phyloP scores from a whole-genome alignment of 2,113 vertebrate species.

The Hippocampus zosterae region DNA sequence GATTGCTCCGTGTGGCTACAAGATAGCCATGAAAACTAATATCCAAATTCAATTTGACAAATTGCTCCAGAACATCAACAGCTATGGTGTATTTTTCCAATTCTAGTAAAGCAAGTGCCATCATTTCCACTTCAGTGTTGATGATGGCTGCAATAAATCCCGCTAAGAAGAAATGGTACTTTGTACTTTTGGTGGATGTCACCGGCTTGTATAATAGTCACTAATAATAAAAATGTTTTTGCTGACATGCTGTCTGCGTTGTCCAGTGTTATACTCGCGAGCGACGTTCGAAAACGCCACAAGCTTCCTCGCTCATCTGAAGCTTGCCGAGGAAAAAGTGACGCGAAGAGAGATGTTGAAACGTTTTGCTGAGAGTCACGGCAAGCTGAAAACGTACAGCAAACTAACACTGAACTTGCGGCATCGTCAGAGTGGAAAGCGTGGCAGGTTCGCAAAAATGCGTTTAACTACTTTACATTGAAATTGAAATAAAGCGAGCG shows the following conservation, averaged over 20 bases:
- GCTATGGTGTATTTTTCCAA: slow-evolving; percentile 26
- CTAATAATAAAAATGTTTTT: neutral
- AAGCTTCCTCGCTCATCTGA: neutral
- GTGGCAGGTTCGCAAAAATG: neutral
- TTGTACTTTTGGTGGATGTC: neutral
- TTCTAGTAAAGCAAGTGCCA: slow-evolving; percentile 36
- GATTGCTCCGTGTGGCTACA: slow-evolving; percentile 50
- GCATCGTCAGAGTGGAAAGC: neutral
- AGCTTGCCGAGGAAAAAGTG: neutral
- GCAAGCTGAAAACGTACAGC: neutral
- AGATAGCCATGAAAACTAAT: slow-evolving; percentile 57
- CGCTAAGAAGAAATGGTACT: neutral
- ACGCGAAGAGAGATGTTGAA: no score
- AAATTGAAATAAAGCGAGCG: neutral
- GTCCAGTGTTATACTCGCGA: no score
- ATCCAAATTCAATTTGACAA: slow-evolving; percentile 60
- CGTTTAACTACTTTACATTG: neutral
- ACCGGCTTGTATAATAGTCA: neutral
- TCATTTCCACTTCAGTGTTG: slow-evolving; percentile 15
- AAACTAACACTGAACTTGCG: neutral
- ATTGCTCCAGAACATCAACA: slow-evolving; percentile 47
- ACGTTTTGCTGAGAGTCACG: neutral
- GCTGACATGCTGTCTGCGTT: no score
- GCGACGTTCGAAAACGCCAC: no score
- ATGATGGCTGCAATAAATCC: neutral